A percentile compares a stretch with the other conserved stretches of the same genome.
Conservation (phyloP, 2,113 vertebrate species). For the Callaeas wilsoni region DNA sequence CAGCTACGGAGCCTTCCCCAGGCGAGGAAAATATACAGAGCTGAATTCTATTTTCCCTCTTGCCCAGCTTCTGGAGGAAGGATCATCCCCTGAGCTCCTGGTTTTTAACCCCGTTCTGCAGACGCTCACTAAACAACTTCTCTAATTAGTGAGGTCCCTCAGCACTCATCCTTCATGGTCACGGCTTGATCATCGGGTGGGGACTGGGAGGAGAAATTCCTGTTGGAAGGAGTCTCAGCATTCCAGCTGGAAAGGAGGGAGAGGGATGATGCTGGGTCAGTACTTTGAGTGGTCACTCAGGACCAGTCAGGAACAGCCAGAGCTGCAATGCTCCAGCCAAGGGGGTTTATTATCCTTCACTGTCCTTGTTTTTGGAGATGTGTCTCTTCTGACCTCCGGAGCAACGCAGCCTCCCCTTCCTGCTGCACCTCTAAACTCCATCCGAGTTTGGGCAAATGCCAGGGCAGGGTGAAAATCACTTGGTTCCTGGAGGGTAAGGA, state of each 20-base stretch:
- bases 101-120: background rate
- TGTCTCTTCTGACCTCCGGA: background rate
- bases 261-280: background rate
- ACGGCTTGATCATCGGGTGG: background rate
- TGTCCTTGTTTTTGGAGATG: background rate
- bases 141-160: background rate
- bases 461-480: background rate
- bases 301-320: background rate
- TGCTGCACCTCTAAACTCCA: background rate
- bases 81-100: background rate
- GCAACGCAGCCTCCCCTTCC: background rate
- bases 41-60: background rate
- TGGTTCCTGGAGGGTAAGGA: background rate
- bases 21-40: background rate
- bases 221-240: background rate
- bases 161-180: background rate
- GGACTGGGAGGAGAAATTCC: background rate
- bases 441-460: background rate
- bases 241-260: background rate
- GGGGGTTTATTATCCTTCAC: background rate
- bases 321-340: background rate
- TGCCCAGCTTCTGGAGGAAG: background rate
- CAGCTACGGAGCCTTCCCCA: background rate
- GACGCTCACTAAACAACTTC: background rate
- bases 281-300: background rate